Evolutionary conservation across 2,797 vertebrate species (phyloP).

Genomic region (Dendrocincla fuliginosa): DNA sequence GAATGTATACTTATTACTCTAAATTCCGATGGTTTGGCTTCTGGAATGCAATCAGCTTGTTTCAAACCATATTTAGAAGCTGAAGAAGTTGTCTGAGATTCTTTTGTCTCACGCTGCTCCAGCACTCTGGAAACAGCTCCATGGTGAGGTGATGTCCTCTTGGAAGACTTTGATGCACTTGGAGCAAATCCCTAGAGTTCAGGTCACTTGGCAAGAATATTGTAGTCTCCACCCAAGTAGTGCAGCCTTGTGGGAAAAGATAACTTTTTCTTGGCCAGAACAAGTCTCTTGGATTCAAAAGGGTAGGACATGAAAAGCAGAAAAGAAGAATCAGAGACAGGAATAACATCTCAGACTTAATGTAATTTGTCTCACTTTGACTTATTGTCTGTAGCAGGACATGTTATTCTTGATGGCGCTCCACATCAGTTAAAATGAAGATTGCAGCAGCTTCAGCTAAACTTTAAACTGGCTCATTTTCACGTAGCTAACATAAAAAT

Average conservation of each 20-base stretch:
- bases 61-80: neutral
- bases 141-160: neutral
- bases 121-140: neutral
- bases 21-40: neutral
- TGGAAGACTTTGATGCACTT: neutral
- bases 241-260: conserved; percentile 2
- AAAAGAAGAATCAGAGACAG: neutral
- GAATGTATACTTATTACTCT: neutral
- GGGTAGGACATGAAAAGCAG: neutral
- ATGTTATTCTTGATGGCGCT: neutral
- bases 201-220: neutral
- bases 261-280: neutral
- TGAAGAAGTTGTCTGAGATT: neutral
- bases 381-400: neutral
- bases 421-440: neutral
- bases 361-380: neutral
- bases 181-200: neutral
- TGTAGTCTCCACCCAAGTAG: neutral
- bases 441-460: neutral
- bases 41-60: neutral
- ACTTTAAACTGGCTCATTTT: neutral
- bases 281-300: neutral
- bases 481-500: neutral
- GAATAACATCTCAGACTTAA: neutral
- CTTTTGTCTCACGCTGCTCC: neutral